phyloP scores from a whole-genome alignment of 2,888 invertebrate genomes.

The Cephus runcator region DNA sequence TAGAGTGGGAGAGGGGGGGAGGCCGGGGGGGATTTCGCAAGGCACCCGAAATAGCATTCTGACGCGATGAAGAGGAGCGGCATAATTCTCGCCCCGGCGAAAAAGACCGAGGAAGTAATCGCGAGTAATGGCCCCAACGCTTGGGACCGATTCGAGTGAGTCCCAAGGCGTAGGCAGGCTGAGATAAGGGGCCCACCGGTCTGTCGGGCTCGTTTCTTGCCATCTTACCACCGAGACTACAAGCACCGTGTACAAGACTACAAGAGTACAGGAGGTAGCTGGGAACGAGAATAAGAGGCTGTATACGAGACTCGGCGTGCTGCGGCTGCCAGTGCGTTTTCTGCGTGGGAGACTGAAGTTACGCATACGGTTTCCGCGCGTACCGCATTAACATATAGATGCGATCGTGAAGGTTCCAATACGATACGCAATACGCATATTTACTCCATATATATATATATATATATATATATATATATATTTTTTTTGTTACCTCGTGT shows the following conservation, averaged over 20 bases:
- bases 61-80: neutral
- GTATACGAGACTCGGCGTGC: neutral
- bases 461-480: no score
- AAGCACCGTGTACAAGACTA: neutral
- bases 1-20: neutral
- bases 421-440: neutral
- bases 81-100: neutral
- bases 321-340: neutral
- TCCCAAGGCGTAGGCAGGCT: neutral
- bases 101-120: neutral
- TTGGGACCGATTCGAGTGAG: neutral
- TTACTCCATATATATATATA: neutral
- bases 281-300: neutral
- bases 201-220: neutral
- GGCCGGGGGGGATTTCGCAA: neutral
- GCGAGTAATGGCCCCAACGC: neutral
- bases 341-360: conserved; percentile 37
- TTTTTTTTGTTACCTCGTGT: neutral
- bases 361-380: conserved; percentile 38
- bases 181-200: neutral
- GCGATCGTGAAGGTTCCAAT: conserved; percentile 34
- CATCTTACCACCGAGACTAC: neutral
- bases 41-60: neutral
- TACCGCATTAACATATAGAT: conserved; percentile 57
- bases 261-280: neutral